Percentiles rank a stretch among this genome's conserved stretches.
Conservation (phyloP, 2,888 invertebrate genomes). For the Agriotes lineatus region DNA sequence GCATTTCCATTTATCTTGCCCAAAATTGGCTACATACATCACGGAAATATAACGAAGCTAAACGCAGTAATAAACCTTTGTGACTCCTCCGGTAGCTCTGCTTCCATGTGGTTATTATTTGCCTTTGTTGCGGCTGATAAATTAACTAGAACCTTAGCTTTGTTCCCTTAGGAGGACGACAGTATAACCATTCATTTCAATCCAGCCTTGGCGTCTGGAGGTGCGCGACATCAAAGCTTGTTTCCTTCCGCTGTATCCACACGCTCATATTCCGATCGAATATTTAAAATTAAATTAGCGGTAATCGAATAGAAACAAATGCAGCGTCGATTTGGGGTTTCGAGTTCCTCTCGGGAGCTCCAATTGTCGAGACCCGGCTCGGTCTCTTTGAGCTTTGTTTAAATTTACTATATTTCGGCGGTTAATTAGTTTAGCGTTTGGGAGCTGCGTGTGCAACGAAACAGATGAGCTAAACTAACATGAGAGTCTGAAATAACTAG, state of each 20-base stretch:
- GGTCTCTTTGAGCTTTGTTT: too few relatives aligned
- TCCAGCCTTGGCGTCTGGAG: not conserved
- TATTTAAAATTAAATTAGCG: too few relatives aligned
- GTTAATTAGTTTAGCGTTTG: too few relatives aligned
- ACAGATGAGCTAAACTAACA: too few relatives aligned
- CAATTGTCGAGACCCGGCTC: too few relatives aligned
- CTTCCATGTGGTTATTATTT: conserved; percentile 14
- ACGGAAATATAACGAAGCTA: conserved; percentile 19
- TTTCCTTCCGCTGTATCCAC: not conserved
- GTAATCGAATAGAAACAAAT: too few relatives aligned
- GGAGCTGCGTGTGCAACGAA: too few relatives aligned
- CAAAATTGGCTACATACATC: conserved; percentile 22
- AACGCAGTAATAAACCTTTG: conserved; percentile 19
- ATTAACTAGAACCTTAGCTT: conserved; percentile 15
- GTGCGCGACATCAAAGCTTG: not conserved
- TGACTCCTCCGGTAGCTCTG: conserved; percentile 10
- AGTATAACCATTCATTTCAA: not conserved
- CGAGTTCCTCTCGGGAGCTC: too few relatives aligned
- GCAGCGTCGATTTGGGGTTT: too few relatives aligned
- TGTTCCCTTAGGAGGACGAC: conserved; percentile 3
- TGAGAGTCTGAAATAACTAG: too few relatives aligned
- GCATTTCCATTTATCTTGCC: conserved; percentile 12
- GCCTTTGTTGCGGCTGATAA: conserved; percentile 13
- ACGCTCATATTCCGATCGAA: not conserved
- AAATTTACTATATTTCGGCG: too few relatives aligned